Evolutionary conservation across 2,797 vertebrate genomes (phyloP).

Genomic region (Ibycter americanus): DNA sequence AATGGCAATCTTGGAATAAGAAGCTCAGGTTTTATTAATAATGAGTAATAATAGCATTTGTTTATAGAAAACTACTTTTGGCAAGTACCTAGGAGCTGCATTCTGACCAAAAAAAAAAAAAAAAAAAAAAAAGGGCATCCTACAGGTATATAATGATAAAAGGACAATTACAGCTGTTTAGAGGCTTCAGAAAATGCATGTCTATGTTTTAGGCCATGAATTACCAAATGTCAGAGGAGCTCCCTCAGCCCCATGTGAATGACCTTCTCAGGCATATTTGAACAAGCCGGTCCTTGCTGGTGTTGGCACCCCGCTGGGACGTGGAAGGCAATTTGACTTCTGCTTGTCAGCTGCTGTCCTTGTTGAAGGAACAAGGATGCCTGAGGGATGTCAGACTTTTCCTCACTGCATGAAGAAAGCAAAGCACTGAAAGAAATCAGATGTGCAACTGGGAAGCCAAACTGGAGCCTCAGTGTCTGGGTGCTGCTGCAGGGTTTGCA

Average conservation of each 20-base stretch:
- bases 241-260: not conserved
- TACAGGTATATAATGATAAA: not conserved
- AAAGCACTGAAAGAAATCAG: not conserved
- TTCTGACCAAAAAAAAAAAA: not conserved
- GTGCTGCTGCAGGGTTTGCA: not conserved
- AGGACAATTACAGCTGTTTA: not conserved
- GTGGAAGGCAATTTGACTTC: not conserved
- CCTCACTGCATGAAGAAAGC: not conserved
- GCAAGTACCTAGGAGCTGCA: not conserved
- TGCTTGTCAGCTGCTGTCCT: slow-evolving; percentile 2
- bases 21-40: not conserved
- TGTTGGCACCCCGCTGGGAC: not conserved
- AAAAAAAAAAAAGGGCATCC: not conserved
- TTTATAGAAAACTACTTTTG: not conserved
- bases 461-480: not conserved
- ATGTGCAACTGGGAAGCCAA: not conserved
- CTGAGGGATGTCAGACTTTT: not conserved
- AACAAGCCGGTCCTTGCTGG: not conserved
- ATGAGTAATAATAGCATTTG: not conserved
- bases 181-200: not conserved
- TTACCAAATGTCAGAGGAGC: not conserved
- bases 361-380: not conserved
- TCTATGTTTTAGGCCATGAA: not conserved
- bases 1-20: not conserved
- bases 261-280: not conserved